These are phyloP conservation scores for Epinephelus fuscoguttatus DNA, from an alignment of 2,113 vertebrate species.

Conservation along the genomic window DNA sequence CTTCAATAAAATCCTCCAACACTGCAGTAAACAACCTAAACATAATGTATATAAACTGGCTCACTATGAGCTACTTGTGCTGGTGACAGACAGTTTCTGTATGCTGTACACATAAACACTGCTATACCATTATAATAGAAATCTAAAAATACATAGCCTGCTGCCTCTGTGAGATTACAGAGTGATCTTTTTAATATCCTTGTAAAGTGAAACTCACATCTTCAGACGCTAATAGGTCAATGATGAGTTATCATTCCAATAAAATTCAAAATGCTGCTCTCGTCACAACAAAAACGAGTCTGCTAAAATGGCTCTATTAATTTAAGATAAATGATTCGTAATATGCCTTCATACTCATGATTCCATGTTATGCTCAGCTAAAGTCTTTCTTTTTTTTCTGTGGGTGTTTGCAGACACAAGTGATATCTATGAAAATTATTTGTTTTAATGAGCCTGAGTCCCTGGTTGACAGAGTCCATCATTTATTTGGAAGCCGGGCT, in stretches of 20 bases:
- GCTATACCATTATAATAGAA: not conserved
- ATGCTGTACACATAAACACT: conserved; percentile 27
- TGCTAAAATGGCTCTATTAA: not conserved
- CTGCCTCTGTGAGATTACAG: not conserved
- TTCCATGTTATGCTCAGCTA: not conserved
- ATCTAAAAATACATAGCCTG: not conserved
- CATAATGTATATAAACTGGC: conserved; percentile 35
- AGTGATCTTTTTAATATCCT: conserved; percentile 3
- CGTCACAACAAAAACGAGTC: conserved; percentile 17
- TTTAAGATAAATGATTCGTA: conserved; percentile 25
- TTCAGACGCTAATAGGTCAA: conserved; percentile 19
- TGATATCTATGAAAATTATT: conserved; percentile 24
- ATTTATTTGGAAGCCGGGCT: conserved; percentile 24
- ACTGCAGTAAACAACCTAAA: conserved; percentile 44
- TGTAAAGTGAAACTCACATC: conserved; percentile 20
- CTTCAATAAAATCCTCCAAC: conserved; percentile 59
- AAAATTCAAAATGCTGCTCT: conserved; percentile 17
- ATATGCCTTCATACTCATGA: not conserved
- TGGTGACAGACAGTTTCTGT: conserved; percentile 36
- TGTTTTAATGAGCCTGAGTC: conserved; percentile 30
- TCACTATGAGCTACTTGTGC: conserved; percentile 51
- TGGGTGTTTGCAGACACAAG: conserved; percentile 4
- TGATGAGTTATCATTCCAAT: conserved; percentile 18
- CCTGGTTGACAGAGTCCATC: conserved; percentile 7
- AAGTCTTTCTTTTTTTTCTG: not conserved